Conservation (phyloP, 2,797 vertebrate species). For the Thalassophryne amazonica region DNA sequence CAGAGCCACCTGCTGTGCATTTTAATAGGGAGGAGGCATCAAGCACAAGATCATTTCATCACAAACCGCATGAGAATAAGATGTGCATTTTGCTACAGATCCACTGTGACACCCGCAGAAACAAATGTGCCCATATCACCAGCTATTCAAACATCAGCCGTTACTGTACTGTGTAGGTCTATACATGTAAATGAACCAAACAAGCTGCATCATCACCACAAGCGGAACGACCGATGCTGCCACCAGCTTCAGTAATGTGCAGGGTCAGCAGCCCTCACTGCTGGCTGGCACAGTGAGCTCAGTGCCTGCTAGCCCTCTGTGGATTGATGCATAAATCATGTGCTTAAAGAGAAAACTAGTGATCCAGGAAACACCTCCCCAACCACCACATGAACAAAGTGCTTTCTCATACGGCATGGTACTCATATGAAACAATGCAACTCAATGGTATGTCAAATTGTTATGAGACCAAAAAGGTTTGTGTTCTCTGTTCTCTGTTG, state of each 20-base stretch:
- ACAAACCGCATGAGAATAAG: not conserved
- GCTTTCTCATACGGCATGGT: not conserved
- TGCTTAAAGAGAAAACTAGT: conserved; percentile 9
- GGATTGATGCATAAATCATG: conserved; percentile 22
- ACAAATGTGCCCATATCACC: not conserved
- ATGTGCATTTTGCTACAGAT: not conserved
- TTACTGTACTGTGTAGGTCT: no score
- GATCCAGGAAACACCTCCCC: not conserved
- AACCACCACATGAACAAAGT: not conserved
- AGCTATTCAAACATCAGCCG: not conserved
- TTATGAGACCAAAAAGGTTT: no score
- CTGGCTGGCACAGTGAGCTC: conserved; percentile 57
- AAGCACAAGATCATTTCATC: not conserved
- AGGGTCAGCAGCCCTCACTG: conserved; percentile 69
- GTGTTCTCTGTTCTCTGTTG: no score
- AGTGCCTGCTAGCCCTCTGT: conserved; percentile 44
- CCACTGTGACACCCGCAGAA: not conserved
- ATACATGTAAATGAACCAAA: conserved; percentile 44
- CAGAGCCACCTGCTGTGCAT: no score
- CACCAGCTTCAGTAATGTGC: conserved; percentile 57
- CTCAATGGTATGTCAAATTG: fast-evolving
- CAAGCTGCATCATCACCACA: conserved; percentile 31
- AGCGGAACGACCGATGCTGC: conserved; percentile 39
- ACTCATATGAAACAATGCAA: not conserved
- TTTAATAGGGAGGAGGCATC: not conserved